Conservation (phyloP, 2,888 invertebrate genomes). For the Tethea ocularis region DNA sequence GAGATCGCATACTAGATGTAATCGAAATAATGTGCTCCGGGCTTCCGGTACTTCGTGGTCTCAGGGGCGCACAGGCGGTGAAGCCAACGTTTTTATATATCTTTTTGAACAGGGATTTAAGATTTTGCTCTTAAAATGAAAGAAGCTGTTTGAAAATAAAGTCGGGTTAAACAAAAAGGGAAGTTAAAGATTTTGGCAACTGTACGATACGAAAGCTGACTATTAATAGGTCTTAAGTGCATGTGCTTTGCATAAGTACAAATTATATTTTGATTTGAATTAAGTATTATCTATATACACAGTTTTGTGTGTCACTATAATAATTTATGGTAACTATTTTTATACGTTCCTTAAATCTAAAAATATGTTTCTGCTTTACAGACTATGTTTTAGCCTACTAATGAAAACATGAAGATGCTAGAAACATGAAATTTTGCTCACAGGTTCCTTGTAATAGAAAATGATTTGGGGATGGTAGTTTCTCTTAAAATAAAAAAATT, state of each 20-base stretch:
- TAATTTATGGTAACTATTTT: too few relatives aligned
- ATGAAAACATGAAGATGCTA: too few relatives aligned
- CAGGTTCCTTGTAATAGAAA: too few relatives aligned
- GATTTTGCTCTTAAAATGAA: slow-evolving; percentile 1
- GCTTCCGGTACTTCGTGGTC: background rate
- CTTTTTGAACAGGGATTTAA: background rate
- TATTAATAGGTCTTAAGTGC: background rate
- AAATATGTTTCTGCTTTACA: too few relatives aligned
- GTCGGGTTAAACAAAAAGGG: background rate
- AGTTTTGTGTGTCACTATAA: too few relatives aligned
- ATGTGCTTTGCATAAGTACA: too few relatives aligned
- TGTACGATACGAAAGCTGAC: background rate
- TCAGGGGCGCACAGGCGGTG: background rate
- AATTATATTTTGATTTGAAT: too few relatives aligned
- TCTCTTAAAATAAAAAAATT: too few relatives aligned
- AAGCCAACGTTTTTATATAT: background rate
- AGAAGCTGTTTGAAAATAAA: background rate
- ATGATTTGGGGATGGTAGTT: too few relatives aligned
- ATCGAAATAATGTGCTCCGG: slow-evolving; percentile 8
- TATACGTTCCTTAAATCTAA: too few relatives aligned
- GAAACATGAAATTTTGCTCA: too few relatives aligned
- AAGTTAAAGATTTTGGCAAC: background rate
- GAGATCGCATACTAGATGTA: slow-evolving; percentile 7
- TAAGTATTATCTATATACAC: background rate
- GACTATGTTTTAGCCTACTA: too few relatives aligned